Evolutionary conservation across 2,113 vertebrate genomes (phyloP).

Genomic region (Oncorhynchus mykiss): DNA sequence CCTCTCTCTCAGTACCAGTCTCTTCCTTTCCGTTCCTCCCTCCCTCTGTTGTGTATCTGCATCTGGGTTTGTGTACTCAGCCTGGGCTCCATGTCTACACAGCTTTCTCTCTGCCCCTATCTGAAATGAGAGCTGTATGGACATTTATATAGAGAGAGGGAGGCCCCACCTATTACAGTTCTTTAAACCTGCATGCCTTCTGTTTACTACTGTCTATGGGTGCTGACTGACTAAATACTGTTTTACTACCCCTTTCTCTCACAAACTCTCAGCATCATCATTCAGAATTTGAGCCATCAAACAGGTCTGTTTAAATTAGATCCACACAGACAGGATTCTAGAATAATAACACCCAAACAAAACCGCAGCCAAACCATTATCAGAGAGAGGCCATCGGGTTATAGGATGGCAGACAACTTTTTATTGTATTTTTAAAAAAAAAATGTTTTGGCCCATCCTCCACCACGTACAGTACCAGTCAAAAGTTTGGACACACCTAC

Average conservation of each 20-base stretch:
- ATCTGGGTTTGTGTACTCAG: constrained; percentile 68
- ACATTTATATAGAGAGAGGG: constrained; percentile 60
- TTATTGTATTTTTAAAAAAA: constrained; percentile 3
- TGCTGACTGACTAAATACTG: too few relatives aligned
- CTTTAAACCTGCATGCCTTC: background rate
- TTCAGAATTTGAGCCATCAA: too few relatives aligned
- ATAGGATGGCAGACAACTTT: background rate
- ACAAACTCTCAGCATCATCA: too few relatives aligned
- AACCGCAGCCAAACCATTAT: constrained; percentile 1
- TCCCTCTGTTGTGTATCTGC: constrained; percentile 42
- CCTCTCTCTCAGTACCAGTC: too few relatives aligned
- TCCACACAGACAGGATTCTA: too few relatives aligned
- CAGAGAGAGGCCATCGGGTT: background rate
- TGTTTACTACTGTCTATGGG: background rate
- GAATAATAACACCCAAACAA: background rate
- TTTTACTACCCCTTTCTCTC: too few relatives aligned
- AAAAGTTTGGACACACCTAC: too few relatives aligned
- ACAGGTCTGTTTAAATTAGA: too few relatives aligned
- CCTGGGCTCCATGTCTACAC: constrained; percentile 64
- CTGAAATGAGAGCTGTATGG: constrained; percentile 66
- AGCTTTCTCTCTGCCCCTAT: constrained; percentile 59
- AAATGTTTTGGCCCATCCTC: too few relatives aligned
- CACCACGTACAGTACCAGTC: too few relatives aligned
- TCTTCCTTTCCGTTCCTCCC: too few relatives aligned
- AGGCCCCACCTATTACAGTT: constrained; percentile 36